Evolutionary conservation across 2,888 invertebrate species (phyloP).

Genomic region (Caradrina clavipalpis): DNA sequence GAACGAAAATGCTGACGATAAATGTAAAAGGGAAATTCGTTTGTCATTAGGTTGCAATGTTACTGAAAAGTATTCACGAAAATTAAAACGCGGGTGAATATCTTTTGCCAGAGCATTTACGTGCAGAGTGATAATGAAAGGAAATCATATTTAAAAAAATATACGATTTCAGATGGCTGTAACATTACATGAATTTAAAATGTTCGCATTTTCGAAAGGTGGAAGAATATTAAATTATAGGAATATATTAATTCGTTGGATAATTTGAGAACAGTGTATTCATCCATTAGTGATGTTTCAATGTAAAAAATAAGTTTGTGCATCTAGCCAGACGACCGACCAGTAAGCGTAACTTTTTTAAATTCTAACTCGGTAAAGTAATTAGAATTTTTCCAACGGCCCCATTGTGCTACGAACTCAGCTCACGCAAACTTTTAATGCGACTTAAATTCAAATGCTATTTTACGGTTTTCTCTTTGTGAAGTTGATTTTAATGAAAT

Average conservation of each 20-base stretch:
- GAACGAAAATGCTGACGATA: slow-evolving; percentile 35
- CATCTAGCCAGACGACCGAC: slow-evolving; percentile 71
- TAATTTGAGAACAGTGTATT: slow-evolving; percentile 17
- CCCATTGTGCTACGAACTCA: slow-evolving; percentile 87
- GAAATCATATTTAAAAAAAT: slow-evolving; percentile 12
- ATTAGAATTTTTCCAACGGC: slow-evolving; percentile 89
- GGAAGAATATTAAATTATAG: not conserved
- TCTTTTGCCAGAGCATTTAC: slow-evolving; percentile 17
- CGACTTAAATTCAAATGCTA: slow-evolving; percentile 89
- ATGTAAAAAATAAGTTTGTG: slow-evolving; percentile 71
- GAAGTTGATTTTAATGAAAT: slow-evolving; percentile 82
- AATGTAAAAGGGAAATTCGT: slow-evolving; percentile 41
- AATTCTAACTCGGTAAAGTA: slow-evolving; percentile 87
- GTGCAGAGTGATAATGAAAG: slow-evolving; percentile 11
- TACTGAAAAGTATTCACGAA: slow-evolving; percentile 23
- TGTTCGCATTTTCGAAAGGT: not conserved
- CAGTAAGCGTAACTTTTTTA: slow-evolving; percentile 83
- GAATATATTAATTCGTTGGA: not conserved
- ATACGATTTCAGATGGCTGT: not conserved
- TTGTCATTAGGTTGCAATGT: slow-evolving; percentile 38
- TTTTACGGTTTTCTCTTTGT: slow-evolving; percentile 85
- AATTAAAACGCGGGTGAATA: slow-evolving; percentile 20
- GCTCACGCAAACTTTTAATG: slow-evolving; percentile 89
- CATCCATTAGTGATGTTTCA: slow-evolving; percentile 48
- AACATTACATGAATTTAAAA: not conserved